Percentiles rank a stretch among this genome's conserved stretches.
Evolutionary conservation across 2,797 vertebrate genomes (phyloP).

Genomic region (Takifugu rubripes): DNA sequence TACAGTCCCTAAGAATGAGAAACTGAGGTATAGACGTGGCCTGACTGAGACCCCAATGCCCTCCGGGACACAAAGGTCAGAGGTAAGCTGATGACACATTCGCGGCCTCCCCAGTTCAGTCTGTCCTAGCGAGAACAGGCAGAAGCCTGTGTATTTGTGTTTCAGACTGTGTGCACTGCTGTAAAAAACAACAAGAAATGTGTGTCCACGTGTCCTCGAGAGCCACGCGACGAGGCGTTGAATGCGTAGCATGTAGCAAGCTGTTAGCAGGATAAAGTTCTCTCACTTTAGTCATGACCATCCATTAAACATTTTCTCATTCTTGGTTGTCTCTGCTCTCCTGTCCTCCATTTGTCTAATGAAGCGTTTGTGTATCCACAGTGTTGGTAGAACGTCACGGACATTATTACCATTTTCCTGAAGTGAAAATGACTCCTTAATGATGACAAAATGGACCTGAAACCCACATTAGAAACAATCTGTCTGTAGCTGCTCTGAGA

Average conservation of each 20-base stretch:
- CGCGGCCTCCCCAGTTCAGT: slow-evolving; percentile 60
- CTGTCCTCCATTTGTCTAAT: slow-evolving; percentile 19
- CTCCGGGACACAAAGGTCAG: slow-evolving; percentile 61
- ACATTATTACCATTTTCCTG: slow-evolving; percentile 11
- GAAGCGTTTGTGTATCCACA: slow-evolving; percentile 61
- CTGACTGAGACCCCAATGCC: slow-evolving; percentile 62
- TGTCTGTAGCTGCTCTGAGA: slow-evolving; percentile 9
- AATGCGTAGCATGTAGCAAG: slow-evolving; percentile 49
- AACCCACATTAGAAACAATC: slow-evolving; percentile 6
- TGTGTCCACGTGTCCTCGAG: slow-evolving; percentile 41
- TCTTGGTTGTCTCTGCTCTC: slow-evolving; percentile 3
- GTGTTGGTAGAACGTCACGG: slow-evolving; percentile 56
- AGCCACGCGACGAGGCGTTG: slow-evolving; percentile 59
- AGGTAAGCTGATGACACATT: slow-evolving; percentile 63
- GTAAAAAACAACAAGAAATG: neutral
- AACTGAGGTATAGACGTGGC: slow-evolving; percentile 74
- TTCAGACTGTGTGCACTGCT: slow-evolving; percentile 9
- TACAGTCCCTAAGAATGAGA: slow-evolving; percentile 76
- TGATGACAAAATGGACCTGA: slow-evolving; percentile 14
- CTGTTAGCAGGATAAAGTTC: slow-evolving; percentile 22
- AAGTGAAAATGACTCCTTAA: slow-evolving; percentile 21
- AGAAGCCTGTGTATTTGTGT: slow-evolving; percentile 35
- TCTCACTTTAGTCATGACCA: slow-evolving; percentile 9
- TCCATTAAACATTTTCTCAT: slow-evolving; percentile 19
- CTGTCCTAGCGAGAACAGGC: slow-evolving; percentile 57